Evolutionary conservation across 2,113 vertebrate genomes (phyloP).

Genomic region (Proterorhinus semilunaris): DNA sequence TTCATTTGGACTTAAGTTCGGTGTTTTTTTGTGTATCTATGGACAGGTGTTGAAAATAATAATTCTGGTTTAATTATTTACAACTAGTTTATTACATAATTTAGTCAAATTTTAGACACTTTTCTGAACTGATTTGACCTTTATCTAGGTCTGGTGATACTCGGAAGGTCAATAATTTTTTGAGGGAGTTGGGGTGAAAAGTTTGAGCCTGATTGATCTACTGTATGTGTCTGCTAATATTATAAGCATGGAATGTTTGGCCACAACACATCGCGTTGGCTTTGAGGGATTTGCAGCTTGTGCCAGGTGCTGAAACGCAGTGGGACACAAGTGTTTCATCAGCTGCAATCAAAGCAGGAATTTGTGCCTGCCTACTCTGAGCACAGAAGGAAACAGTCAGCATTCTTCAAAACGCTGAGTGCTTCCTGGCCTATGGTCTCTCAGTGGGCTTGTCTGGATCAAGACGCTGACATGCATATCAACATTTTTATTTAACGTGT

Average conservation of each 20-base stretch:
- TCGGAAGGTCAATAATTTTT: too few relatives aligned
- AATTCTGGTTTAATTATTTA: too few relatives aligned
- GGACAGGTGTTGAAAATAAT: too few relatives aligned
- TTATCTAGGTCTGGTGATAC: too few relatives aligned
- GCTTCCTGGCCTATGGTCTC: slow-evolving; percentile 43
- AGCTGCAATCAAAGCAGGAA: slow-evolving; percentile 69
- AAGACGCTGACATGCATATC: slow-evolving; percentile 69
- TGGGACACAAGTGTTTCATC: slow-evolving; percentile 73
- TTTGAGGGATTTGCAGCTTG: slow-evolving; percentile 50
- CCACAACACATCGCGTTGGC: slow-evolving; percentile 41
- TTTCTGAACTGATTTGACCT: too few relatives aligned
- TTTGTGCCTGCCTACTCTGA: slow-evolving; percentile 60
- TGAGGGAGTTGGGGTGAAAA: too few relatives aligned
- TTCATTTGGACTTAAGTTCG: too few relatives aligned
- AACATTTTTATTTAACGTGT: slow-evolving; percentile 26
- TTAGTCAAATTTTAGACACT: too few relatives aligned
- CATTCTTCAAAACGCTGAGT: slow-evolving; percentile 62
- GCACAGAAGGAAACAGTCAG: slow-evolving; percentile 71
- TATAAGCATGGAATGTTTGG: slow-evolving; percentile 27
- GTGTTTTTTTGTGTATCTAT: too few relatives aligned
- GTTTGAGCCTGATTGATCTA: too few relatives aligned
- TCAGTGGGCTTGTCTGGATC: slow-evolving; percentile 50
- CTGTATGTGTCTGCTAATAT: too few relatives aligned
- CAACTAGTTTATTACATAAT: too few relatives aligned
- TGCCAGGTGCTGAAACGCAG: slow-evolving; percentile 60